phyloP scores from a whole-genome alignment of 2,113 vertebrate genomes.

The Arothron firmamentum region DNA sequence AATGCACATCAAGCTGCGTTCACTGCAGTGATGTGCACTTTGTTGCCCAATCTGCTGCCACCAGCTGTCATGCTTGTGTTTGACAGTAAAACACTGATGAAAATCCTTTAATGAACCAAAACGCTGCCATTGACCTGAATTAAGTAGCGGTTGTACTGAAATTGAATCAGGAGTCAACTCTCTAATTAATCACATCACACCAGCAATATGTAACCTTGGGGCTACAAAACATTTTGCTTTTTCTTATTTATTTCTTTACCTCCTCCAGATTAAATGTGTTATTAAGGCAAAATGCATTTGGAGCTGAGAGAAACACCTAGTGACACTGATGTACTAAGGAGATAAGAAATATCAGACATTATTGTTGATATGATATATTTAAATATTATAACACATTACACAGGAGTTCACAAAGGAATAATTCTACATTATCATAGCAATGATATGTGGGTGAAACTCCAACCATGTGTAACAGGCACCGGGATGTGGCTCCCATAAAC shows the following conservation, averaged over 20 bases:
- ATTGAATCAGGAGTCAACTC: conserved; percentile 62
- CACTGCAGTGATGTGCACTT: conserved; percentile 22
- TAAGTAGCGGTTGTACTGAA: conserved; percentile 64
- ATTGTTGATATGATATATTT: background rate
- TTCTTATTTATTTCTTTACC: conserved; percentile 11
- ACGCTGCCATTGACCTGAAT: conserved; percentile 48
- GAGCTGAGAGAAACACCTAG: conserved; percentile 42
- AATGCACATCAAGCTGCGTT: conserved; percentile 16
- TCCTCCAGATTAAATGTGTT: conserved; percentile 36
- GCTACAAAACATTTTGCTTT: conserved; percentile 23
- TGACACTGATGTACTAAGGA: conserved; percentile 35
- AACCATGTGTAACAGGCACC: too few species aligned
- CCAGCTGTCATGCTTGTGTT: conserved; percentile 31
- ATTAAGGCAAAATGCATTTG: conserved; percentile 48
- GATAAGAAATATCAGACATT: background rate
- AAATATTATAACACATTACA: too few species aligned
- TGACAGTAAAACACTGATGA: conserved; percentile 41
- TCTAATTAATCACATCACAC: conserved; percentile 58
- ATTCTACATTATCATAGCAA: background rate
- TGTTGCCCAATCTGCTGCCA: conserved; percentile 23
- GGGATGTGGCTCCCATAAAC: too few species aligned
- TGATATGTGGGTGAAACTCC: background rate
- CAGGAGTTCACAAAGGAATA: background rate
- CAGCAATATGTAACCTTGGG: conserved; percentile 55
- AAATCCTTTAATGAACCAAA: conserved; percentile 49